A percentile compares a stretch with the other conserved stretches of the same genome.
Conservation (phyloP, 2,888 invertebrate species). For the Herminia tarsipennalis region DNA sequence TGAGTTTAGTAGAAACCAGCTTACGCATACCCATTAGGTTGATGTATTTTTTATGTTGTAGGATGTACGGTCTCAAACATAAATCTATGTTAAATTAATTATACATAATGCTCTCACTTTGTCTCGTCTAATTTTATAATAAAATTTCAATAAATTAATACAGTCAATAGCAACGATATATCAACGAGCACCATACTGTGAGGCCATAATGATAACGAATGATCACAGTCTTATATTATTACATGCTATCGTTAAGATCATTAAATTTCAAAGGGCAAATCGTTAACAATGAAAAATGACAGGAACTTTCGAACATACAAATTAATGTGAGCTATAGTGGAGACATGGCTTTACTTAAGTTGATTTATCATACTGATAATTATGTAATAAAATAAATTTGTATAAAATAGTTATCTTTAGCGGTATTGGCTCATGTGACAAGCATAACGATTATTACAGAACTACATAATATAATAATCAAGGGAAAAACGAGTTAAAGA, state of each 20-base stretch:
- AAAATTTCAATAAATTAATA: conserved; percentile 48
- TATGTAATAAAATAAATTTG: conserved; percentile 13
- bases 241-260: conserved; percentile 65
- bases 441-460: too few species aligned
- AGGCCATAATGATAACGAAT: conserved; percentile 58
- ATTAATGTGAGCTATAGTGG: conserved; percentile 45
- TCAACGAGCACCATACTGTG: conserved; percentile 68
- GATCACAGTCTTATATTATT: conserved; percentile 57
- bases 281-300: conserved; percentile 62
- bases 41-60: too few species aligned
- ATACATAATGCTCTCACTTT: conserved; percentile 25
- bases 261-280: conserved; percentile 53
- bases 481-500: too few species aligned
- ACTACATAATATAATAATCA: too few species aligned
- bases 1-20: too few species aligned
- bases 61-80: not conserved
- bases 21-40: too few species aligned
- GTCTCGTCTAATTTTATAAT: conserved; percentile 38
- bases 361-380: conserved; percentile 31
- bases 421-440: too few species aligned
- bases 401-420: not conserved
- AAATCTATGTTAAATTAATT: conserved; percentile 32
- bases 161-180: conserved; percentile 59
- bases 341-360: conserved; percentile 24
- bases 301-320: conserved; percentile 44